A percentile compares a stretch with the other conserved stretches of the same genome.
Conservation (phyloP, 2,888 invertebrate genomes). For the Cheilosia pagana region DNA sequence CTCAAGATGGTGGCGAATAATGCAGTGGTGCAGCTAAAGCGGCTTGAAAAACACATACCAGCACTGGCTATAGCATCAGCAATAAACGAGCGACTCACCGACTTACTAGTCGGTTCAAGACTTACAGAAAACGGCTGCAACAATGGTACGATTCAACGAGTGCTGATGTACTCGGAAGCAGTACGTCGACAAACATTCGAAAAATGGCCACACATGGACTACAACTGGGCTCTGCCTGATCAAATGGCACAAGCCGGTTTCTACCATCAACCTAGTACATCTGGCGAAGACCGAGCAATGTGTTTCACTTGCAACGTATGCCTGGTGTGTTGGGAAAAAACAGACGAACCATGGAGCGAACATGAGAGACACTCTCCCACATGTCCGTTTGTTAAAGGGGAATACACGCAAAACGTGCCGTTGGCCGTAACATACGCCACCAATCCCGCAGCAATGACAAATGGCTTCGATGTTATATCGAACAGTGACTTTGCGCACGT, state of each 20-base stretch:
- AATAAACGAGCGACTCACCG: slow-evolving; percentile 92
- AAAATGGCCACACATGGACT: slow-evolving; percentile 98
- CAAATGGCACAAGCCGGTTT: slow-evolving; percentile 99
- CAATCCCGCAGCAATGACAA: slow-evolving; percentile 88
- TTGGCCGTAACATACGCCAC: slow-evolving; percentile 93
- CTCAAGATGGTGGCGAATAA: slow-evolving; percentile 91
- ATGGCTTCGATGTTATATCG: slow-evolving; percentile 85
- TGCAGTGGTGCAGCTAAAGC: slow-evolving; percentile 92
- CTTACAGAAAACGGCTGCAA: slow-evolving; percentile 82
- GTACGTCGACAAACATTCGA: slow-evolving; percentile 95
- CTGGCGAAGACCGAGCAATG: slow-evolving; percentile 97
- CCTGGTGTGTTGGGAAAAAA: slow-evolving; percentile 97
- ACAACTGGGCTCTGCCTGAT: slow-evolving; percentile 97
- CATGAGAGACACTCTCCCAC: slow-evolving; percentile 97
- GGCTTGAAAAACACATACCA: slow-evolving; percentile 92
- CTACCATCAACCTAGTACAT: slow-evolving; percentile 95
- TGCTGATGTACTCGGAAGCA: slow-evolving; percentile 95
- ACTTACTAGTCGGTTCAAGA: slow-evolving; percentile 86
- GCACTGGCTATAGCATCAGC: slow-evolving; percentile 95
- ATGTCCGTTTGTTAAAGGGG: slow-evolving; percentile 97
- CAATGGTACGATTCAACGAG: slow-evolving; percentile 83
- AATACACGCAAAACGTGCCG: slow-evolving; percentile 97
- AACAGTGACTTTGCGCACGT: slow-evolving; percentile 86
- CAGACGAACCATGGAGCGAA: slow-evolving; percentile 98
- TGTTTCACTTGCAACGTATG: slow-evolving; percentile 98